phyloP scores from a whole-genome alignment of 1,140 invertebrate species.

The Drosophila mauritiana region DNA sequence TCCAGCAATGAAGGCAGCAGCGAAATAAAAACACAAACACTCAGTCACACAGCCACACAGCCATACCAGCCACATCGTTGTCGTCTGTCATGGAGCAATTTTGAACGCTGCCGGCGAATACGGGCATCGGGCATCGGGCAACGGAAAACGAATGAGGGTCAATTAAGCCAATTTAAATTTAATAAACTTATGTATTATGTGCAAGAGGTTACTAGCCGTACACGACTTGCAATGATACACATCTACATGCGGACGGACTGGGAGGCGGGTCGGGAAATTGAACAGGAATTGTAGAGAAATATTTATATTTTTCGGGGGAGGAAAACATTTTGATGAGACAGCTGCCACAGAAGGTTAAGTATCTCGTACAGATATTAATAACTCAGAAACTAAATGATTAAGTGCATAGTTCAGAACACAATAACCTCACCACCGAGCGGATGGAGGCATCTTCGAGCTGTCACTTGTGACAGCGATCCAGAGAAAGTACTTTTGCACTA shows the following conservation, averaged over 20 bases:
- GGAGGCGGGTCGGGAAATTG: background rate
- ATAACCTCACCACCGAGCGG: slow-evolving; percentile 39
- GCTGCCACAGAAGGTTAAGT: slow-evolving; percentile 62
- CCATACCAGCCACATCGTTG: slow-evolving; percentile 11
- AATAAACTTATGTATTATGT: slow-evolving; percentile 84
- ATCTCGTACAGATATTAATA: slow-evolving; percentile 62
- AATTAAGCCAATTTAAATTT: slow-evolving; percentile 85
- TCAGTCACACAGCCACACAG: slow-evolving; percentile 11
- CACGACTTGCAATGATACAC: slow-evolving; percentile 69
- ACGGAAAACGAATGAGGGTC: slow-evolving; percentile 83
- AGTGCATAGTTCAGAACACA: slow-evolving; percentile 64
- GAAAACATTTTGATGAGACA: slow-evolving; percentile 44
- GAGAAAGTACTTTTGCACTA: slow-evolving; percentile 16
- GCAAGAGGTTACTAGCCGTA: slow-evolving; percentile 80
- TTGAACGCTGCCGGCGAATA: slow-evolving; percentile 53
- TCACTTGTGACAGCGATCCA: slow-evolving; percentile 37
- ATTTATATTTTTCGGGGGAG: slow-evolving; percentile 53
- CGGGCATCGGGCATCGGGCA: slow-evolving; percentile 50
- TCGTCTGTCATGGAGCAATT: slow-evolving; percentile 61
- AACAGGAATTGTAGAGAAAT: slow-evolving; percentile 7
- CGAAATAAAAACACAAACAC: slow-evolving; percentile 30
- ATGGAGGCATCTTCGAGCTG: slow-evolving; percentile 51
- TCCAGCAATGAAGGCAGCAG: slow-evolving; percentile 77
- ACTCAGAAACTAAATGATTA: slow-evolving; percentile 57
- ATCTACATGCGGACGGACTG: slow-evolving; percentile 27